phyloP scores from a whole-genome alignment of 2,797 vertebrate species.

The Hydrocynus forskahlii region DNA sequence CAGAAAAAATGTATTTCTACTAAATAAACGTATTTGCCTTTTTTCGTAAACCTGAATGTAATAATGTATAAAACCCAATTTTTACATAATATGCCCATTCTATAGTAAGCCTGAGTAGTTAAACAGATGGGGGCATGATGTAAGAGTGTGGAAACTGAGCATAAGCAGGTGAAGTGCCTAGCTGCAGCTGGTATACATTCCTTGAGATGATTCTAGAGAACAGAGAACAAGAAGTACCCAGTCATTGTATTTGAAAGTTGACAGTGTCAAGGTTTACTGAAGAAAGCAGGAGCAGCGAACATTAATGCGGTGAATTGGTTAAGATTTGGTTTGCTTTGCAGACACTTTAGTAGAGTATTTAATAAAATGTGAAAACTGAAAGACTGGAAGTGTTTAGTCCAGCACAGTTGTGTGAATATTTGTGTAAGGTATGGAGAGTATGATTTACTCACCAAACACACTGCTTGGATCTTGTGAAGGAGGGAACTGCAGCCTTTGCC shows the following conservation, averaged over 20 bases:
- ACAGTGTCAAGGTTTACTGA: neutral
- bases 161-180: neutral
- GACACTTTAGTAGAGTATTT: neutral
- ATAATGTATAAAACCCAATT: neutral
- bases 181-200: neutral
- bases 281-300: neutral
- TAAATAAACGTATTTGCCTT: neutral
- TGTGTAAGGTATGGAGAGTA: neutral
- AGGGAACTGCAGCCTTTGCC: constrained; percentile 34
- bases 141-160: neutral
- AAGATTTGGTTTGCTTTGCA: neutral
- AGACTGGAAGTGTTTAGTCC: neutral
- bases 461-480: neutral
- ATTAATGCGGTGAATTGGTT: neutral
- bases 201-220: neutral
- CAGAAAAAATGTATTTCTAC: too few relatives aligned
- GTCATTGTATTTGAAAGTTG: too few relatives aligned
- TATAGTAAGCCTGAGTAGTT: neutral
- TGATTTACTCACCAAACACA: neutral
- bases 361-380: neutral
- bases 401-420: neutral
- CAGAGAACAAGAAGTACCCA: too few relatives aligned
- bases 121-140: neutral
- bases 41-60: neutral
- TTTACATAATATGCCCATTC: neutral